Conservation (phyloP, 2,888 invertebrate species). For the Ctena decussata region DNA sequence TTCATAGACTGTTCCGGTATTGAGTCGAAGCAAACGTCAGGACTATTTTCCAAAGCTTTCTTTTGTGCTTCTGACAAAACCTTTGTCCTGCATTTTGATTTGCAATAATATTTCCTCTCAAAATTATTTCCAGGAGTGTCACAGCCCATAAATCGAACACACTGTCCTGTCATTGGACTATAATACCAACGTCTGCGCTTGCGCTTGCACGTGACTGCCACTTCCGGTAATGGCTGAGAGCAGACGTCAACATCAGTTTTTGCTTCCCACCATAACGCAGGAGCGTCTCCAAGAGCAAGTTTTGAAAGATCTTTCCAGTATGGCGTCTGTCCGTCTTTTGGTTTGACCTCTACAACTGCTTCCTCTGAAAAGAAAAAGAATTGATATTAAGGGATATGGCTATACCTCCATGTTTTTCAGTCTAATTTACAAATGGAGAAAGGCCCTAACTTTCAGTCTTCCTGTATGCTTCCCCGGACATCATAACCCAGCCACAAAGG, state of each 20-base stretch:
- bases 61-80: conserved; percentile 15
- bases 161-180: conserved; percentile 66
- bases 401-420: too few species aligned
- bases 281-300: conserved; percentile 27
- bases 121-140: conserved; percentile 70
- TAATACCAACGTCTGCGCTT: conserved; percentile 68
- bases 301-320: background rate
- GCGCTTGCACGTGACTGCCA: conserved; percentile 64
- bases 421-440: too few species aligned
- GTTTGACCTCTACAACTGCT: background rate
- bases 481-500: too few species aligned
- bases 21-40: conserved; percentile 33
- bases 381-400: too few species aligned
- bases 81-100: conserved; percentile 62
- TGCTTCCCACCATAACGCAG: conserved; percentile 33
- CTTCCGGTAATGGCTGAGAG: conserved; percentile 55
- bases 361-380: background rate
- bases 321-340: background rate
- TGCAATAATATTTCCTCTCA: conserved; percentile 66
- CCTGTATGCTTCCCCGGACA: too few species aligned
- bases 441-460: too few species aligned
- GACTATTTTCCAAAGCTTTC: background rate
- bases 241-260: conserved; percentile 50
- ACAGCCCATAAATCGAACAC: conserved; percentile 68
- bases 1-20: conserved; percentile 21